Conservation (phyloP, 1,140 invertebrate genomes). For the Monomorium pharaonis region DNA sequence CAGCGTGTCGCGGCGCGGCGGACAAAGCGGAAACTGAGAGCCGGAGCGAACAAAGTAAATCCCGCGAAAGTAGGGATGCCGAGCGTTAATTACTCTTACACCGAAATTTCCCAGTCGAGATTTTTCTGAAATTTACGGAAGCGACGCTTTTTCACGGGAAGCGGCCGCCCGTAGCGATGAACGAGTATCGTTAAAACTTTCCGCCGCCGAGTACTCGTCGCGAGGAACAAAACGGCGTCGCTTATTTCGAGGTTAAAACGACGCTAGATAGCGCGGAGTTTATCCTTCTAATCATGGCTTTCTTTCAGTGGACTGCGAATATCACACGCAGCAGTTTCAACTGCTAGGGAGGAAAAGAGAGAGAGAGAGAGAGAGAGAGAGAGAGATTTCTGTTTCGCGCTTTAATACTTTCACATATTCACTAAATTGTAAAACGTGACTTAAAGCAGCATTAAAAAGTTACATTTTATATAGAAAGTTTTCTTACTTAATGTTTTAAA, state of each 20-base stretch:
- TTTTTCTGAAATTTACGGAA: slow-evolving; percentile 60
- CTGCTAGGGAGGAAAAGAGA: not conserved
- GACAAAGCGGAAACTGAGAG: slow-evolving; percentile 46
- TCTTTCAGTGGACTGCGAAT: slow-evolving; percentile 37
- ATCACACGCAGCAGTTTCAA: slow-evolving; percentile 6
- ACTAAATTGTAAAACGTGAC: not conserved
- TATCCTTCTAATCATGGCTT: slow-evolving; percentile 30
- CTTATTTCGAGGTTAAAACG: slow-evolving; percentile 52
- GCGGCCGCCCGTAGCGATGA: slow-evolving; percentile 21
- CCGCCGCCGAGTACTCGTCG: slow-evolving; percentile 34
- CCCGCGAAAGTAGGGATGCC: slow-evolving; percentile 21
- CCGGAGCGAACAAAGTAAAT: slow-evolving; percentile 53
- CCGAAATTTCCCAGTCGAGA: slow-evolving; percentile 55
- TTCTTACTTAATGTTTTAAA: not conserved
- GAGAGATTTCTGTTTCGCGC: not conserved
- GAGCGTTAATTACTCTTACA: slow-evolving; percentile 60
- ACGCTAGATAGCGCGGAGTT: slow-evolving; percentile 22
- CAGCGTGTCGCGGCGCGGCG: not conserved
- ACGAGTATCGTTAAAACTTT: slow-evolving; percentile 59
- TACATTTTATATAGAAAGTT: slow-evolving; percentile 2
- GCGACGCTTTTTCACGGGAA: slow-evolving; percentile 42
- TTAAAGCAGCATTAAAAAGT: not conserved
- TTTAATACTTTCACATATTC: slow-evolving; percentile 30
- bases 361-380: not conserved
- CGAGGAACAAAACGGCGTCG: slow-evolving; percentile 50